Evolutionary conservation across 2,888 invertebrate genomes (phyloP), one percentile per base, ranked within the genome.

Genomic region (Metellina segmentata): DNA sequence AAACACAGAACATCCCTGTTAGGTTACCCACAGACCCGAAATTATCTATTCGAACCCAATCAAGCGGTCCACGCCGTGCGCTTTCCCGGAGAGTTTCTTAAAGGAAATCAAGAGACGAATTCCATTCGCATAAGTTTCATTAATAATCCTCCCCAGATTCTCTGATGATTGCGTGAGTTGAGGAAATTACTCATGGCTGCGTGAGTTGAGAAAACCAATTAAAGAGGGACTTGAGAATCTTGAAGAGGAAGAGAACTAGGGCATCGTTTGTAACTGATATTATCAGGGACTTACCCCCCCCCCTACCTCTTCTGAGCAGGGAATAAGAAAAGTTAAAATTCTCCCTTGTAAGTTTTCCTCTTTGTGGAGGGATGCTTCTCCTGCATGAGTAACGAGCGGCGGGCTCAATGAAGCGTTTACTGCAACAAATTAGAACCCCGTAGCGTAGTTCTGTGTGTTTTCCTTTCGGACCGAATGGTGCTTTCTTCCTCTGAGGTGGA

Each of bases 141-240:
- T 88, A 74, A 72, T 88, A 81, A 88, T 53, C 88, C 61, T 52
- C 77, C n/a, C 48, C 34, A 20, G 70, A 77, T 81, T 74, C 34
- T 34, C 51, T 90, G 85, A 90, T 90, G 89, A 90, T 90, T 20
- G 89, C 89, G 89, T 90, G 89, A 71, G 51, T 78, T 34, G 53
- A 70, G 16, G 72, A 72, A 85, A 90, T 90, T 90, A 90, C 74
- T 90, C 85, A 90, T 48, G 61, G 78, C 79, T 70, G 87, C 87
- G 87, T 87, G 87, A 79, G 79, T 71, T 52, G 79, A 75, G 79
- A 77, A 79, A 87, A 85, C 79, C 87, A 78, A 87, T 87, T 87
- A 87, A 72, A 79, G 51, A 79, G 71, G 52, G 52, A 13, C 81
- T 82, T 71, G 81, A 81, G 81, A n/a, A 19, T n/a, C 16, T 72